phyloP scores from a whole-genome alignment of 2,113 vertebrate genomes.

The Mohoua ochrocephala region DNA sequence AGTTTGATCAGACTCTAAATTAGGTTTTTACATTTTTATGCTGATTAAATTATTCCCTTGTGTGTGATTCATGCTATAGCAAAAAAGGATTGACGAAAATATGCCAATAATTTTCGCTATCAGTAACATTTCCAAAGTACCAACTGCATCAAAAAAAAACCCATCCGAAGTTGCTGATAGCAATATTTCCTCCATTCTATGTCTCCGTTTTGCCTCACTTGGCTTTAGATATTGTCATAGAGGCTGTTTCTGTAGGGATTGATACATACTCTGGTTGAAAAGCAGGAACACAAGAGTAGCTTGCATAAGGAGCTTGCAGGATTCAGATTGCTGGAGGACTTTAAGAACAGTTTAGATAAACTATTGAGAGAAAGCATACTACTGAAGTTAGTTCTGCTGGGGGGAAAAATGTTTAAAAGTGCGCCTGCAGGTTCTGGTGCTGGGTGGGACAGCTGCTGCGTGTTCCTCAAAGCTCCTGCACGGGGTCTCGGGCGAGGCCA shows the following conservation, averaged over 20 bases:
- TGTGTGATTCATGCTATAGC: neutral
- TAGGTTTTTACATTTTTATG: neutral
- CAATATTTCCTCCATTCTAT: neutral
- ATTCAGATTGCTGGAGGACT: neutral
- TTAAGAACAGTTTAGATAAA: neutral
- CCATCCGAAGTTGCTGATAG: neutral
- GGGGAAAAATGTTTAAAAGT: too few relatives aligned
- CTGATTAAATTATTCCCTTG: neutral
- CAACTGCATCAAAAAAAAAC: neutral
- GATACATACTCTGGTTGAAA: neutral
- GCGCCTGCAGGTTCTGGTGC: too few relatives aligned
- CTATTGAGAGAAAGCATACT: neutral
- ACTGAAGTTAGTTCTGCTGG: neutral
- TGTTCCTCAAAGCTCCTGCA: too few relatives aligned
- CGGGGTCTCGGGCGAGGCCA: too few relatives aligned
- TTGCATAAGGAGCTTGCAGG: neutral
- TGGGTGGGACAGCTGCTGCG: too few relatives aligned
- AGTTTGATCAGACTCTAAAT: neutral
- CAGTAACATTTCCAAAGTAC: neutral
- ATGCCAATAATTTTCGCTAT: neutral
- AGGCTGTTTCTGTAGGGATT: neutral
- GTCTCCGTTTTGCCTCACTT: neutral
- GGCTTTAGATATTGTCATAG: fast-evolving
- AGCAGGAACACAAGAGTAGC: fast-evolving
- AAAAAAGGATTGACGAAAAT: neutral